Percentiles rank a stretch among this genome's conserved stretches.
Evolutionary conservation across 1,140 invertebrate genomes (phyloP).

Genomic region (Drosophila kurseongensis): DNA sequence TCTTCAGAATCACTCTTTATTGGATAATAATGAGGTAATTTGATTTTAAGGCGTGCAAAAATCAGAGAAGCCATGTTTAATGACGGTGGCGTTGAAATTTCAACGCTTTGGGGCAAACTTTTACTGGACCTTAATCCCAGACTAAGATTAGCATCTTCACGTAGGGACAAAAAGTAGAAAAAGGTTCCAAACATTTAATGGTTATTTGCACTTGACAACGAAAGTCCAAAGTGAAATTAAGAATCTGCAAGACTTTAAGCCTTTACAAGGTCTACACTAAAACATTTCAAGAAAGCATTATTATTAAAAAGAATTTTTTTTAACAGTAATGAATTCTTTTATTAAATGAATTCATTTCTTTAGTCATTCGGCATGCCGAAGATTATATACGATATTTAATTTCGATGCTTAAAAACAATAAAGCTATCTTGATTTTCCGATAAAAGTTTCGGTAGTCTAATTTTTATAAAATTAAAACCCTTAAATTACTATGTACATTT

Average conservation of each 20-base stretch:
- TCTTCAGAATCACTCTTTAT: no score
- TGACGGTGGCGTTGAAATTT: conserved; percentile 62
- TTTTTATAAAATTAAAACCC: no score
- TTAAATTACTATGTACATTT: no score
- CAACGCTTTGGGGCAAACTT: conserved; percentile 50
- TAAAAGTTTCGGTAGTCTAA: no score
- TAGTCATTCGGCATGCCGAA: no score
- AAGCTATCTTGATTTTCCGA: no score
- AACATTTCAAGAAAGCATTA: no score
- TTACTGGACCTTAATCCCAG: conserved; percentile 34
- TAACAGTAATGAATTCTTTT: no score
- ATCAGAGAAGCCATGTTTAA: conserved; percentile 24
- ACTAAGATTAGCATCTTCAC: conserved; percentile 8
- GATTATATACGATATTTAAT: no score
- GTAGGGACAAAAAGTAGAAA: not conserved
- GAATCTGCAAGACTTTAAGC: not conserved
- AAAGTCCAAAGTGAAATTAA: not conserved
- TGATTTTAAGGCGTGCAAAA: conserved; percentile 28
- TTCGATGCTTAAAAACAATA: no score
- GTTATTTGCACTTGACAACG: not conserved
- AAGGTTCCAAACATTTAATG: not conserved
- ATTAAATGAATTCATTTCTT: no score
- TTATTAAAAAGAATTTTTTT: no score
- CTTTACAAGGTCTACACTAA: not conserved
- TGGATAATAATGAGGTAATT: conserved; percentile 8